phyloP scores from a whole-genome alignment of 2,113 vertebrate species.

The Tiliqua scincoides region DNA sequence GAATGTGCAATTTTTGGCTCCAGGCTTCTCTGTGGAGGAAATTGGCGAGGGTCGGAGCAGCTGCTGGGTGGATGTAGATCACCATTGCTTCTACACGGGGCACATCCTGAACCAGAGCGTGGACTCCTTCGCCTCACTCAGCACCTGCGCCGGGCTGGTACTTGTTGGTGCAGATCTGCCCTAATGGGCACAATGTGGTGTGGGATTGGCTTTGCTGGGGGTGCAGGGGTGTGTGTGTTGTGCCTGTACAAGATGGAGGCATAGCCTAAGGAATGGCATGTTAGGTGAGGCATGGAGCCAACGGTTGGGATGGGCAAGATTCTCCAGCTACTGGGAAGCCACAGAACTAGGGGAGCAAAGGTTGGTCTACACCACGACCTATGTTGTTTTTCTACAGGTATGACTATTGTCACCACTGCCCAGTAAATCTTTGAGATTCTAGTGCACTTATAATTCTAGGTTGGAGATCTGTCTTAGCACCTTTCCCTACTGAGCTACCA shows the following conservation, averaged over 20 bases:
- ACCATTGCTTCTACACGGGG: slow-evolving; percentile 89
- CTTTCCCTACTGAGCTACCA: background rate
- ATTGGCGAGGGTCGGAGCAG: slow-evolving; percentile 43
- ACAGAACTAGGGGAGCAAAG: no score
- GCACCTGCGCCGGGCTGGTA: slow-evolving; percentile 93
- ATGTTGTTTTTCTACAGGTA: no score
- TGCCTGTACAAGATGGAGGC: background rate
- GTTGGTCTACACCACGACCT: no score
- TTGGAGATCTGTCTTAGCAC: background rate
- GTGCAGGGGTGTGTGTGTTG: background rate
- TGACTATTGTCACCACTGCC: background rate
- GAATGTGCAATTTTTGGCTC: slow-evolving; percentile 82
- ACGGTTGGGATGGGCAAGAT: no score
- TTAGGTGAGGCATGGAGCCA: background rate
- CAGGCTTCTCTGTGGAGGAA: slow-evolving; percentile 85
- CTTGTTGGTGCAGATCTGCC: slow-evolving; percentile 39
- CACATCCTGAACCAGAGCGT: slow-evolving; percentile 82
- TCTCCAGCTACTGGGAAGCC: no score
- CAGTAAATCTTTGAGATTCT: background rate
- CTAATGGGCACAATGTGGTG: no score
- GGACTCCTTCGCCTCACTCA: slow-evolving; percentile 85
- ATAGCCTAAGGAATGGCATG: background rate
- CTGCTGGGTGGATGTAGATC: slow-evolving; percentile 61
- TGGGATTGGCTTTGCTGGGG: background rate
- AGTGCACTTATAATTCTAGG: background rate